Conservation (phyloP, 2,888 invertebrate species). For the Pristionchus fissidentatus region DNA sequence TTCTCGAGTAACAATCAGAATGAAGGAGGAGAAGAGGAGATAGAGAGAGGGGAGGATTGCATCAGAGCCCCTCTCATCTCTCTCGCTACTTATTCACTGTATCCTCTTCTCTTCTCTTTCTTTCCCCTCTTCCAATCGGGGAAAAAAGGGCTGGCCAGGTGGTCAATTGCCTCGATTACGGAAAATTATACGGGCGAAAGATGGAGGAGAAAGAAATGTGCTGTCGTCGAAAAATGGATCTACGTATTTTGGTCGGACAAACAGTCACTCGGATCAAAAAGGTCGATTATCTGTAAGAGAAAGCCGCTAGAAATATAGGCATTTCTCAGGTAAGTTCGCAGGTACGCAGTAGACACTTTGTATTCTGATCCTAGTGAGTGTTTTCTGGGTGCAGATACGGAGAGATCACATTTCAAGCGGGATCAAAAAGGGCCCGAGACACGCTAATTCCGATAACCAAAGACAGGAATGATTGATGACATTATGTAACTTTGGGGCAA, state of each 20-base stretch:
- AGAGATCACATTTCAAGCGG: no score
- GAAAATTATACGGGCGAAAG: neutral
- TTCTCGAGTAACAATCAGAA: neutral
- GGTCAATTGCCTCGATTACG: conserved; percentile 30
- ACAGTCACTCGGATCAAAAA: no score
- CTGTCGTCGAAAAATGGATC: neutral
- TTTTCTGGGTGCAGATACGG: no score
- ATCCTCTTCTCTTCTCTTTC: neutral
- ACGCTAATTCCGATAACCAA: neutral
- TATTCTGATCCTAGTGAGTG: no score
- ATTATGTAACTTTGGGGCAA: conserved; percentile 9
- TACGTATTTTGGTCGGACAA: no score
- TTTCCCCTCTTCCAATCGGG: neutral
- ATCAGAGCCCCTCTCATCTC: conserved; percentile 1
- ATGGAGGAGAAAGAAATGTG: neutral
- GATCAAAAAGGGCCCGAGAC: conserved; percentile 27
- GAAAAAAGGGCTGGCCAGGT: conserved; percentile 38
- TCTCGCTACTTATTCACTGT: neutral
- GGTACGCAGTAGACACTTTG: no score
- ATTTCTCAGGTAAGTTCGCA: neutral
- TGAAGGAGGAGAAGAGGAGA: neutral
- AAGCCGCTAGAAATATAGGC: neutral
- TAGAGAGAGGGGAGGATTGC: neutral
- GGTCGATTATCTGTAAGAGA: no score
- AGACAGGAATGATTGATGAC: conserved; percentile 12